These are phyloP conservation scores for Microcebus griseorufus DNA, from an alignment of 2,113 vertebrate species.

Conservation along the genomic window DNA sequence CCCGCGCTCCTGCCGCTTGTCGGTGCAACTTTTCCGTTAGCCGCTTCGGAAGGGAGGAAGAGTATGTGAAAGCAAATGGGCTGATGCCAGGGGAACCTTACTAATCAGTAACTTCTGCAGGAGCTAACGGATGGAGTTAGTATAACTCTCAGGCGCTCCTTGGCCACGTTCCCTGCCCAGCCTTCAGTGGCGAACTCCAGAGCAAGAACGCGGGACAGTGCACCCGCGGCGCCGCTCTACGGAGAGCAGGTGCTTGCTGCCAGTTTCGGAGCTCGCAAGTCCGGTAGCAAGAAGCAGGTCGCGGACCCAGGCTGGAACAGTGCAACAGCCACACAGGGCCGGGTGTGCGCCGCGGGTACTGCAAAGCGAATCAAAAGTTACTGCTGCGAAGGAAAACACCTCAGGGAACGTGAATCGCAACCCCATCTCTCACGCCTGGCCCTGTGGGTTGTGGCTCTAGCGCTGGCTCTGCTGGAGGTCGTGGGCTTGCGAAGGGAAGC, in stretches of 20 bases:
- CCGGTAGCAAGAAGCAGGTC: not conserved
- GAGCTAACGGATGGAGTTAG: not conserved
- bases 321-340: not conserved
- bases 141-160: not conserved
- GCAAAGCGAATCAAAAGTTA: conserved; percentile 38
- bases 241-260: not conserved
- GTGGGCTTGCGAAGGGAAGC: conserved; percentile 20
- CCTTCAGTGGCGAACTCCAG: not conserved
- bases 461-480: not conserved
- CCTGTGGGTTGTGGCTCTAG: not conserved
- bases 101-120: not conserved
- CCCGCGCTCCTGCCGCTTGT: not conserved
- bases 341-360: too few relatives aligned
- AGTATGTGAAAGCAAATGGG: not conserved
- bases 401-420: not conserved
- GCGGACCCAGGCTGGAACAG: not conserved
- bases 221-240: not conserved
- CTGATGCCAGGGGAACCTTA: not conserved
- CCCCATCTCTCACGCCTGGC: not conserved
- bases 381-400: not conserved
- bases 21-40: conserved; percentile 56
- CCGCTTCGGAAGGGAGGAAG: not conserved
- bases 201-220: not conserved
- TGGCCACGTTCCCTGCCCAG: not conserved
- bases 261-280: not conserved